Base-by-base conservation (phyloP, 2,797 vertebrate species). In the Acestrorhynchus altus region DNA sequence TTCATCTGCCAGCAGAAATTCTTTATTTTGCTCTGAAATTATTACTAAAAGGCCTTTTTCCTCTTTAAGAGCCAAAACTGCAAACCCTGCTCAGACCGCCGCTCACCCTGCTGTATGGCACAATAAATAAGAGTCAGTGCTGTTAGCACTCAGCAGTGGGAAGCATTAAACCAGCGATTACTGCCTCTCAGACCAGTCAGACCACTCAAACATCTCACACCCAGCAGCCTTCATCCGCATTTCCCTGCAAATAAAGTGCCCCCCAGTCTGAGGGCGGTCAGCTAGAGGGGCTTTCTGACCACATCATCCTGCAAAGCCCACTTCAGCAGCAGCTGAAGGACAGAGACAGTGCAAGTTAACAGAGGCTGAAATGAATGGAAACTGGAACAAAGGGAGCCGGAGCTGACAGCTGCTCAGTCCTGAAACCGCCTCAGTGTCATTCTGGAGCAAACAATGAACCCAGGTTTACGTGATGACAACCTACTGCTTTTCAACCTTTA, bases 311-410 rank as follows among this genome's bases (percentile, higher is more conserved):
- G 31, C 2, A 35, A 35, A 35, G 31, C 31, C 31, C 31, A 2
- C 2, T 35, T 35, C 31, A 35, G 31, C 31, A 35, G 31, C 31
- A 35, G 31, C 31, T 35, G 31, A n/a, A n/a, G n/a, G n/a, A 35
- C 31, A 35, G 31, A 35, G 2, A 35, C 31, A 35, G 31, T 35
- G 31, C 6, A 35, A 35, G 31, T 47, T 18, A 54, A 12, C 22
- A 4, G 52, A 24, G 22, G 52, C 52, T 65, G 20, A 68, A 61
- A 79, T 71, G 67, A 78, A 68, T 68, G 74, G 84, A 75, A 77
- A 83, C 83, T 85, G 82, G 88, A 92, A 93, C 91, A 93, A 93
- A 92, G 92, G 78, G 61, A 64, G 61, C 56, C 31, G 87, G 87
- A 88, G 57, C 13, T 60, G 84, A 85, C 28, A 46, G 26, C 86